Base-by-base conservation (phyloP, 2,797 vertebrate genomes). In the Ptychobarbus kaznakovi region DNA sequence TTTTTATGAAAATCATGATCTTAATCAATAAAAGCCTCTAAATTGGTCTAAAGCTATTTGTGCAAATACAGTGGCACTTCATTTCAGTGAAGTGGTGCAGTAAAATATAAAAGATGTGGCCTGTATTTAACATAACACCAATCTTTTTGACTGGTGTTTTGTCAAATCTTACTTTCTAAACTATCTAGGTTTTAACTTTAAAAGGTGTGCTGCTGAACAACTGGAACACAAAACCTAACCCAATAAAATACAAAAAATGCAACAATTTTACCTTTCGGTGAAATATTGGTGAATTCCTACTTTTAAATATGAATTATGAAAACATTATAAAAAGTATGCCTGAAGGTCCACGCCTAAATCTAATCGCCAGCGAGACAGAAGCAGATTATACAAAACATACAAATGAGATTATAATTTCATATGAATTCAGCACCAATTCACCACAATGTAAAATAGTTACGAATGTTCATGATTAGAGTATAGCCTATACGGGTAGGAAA, bases 1-100 rank as follows among this genome's bases (percentile, higher is more conserved):
- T 32, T 81, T 69, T 68, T 69, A 53, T 68, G 28, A 81, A 81
- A 81, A 53, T 69, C 20, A 53, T 16, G 20, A n/a, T 68, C 44
- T 80, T 51, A 68, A 69, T 69, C 15, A 56, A 12, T 18, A n/a
- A 38, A 53, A 10, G 5, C 4, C 44, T 80, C 63, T 81, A 11
- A 82, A 58, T 35, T 13, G 38, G 40, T 42, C 40, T 81, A 18
- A 70, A 42, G 35, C 38, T 40, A 56, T 22, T 8, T 15, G 9
- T 20, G 63, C 28, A 66, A 65, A 63, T 78, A 58, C 1, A 16
- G 35, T 5, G 53, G 22, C 35, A 25, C 75, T 42, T 61, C 25
- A 46, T 42, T 25, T 32, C 32, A 49, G 22, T 22, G 51, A 38
- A 72, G 9, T 42, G 22, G n/a, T 20, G 13, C 15, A 81, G 44